phyloP scores from a whole-genome alignment of 1,140 invertebrate species.

The Temnothorax longispinosus region DNA sequence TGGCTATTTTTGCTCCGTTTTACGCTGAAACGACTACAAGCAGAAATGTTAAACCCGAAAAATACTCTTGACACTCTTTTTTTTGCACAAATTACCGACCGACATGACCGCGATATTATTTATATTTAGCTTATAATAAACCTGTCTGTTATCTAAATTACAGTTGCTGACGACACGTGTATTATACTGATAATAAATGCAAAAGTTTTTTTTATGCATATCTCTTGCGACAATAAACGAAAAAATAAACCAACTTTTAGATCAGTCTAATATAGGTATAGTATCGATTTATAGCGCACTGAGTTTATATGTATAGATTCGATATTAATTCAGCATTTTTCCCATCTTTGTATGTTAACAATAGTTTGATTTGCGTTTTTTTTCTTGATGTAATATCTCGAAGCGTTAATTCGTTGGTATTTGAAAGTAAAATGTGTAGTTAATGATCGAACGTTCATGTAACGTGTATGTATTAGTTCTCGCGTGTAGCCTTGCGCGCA shows the following conservation, averaged over 20 bases:
- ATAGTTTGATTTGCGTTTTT: background rate
- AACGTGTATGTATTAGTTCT: slow-evolving; percentile 48
- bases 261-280: background rate
- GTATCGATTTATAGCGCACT: too few relatives aligned
- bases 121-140: background rate
- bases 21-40: background rate
- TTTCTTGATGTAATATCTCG: slow-evolving; percentile 34
- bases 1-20: slow-evolving; percentile 16
- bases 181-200: background rate
- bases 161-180: background rate
- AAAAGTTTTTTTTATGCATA: background rate
- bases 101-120: slow-evolving; percentile 6
- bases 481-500: background rate
- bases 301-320: too few relatives aligned
- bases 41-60: background rate
- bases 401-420: slow-evolving; percentile 11
- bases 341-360: slow-evolving; percentile 11
- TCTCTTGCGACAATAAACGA: background rate
- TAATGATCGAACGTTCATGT: slow-evolving; percentile 44
- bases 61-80: background rate
- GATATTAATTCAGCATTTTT: background rate
- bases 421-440: slow-evolving; percentile 68
- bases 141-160: background rate
- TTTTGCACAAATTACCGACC: background rate
- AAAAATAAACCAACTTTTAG: background rate